These are phyloP conservation scores for Drosophila testacea DNA, from an alignment of 2,888 invertebrate species.

Conservation along the genomic window DNA sequence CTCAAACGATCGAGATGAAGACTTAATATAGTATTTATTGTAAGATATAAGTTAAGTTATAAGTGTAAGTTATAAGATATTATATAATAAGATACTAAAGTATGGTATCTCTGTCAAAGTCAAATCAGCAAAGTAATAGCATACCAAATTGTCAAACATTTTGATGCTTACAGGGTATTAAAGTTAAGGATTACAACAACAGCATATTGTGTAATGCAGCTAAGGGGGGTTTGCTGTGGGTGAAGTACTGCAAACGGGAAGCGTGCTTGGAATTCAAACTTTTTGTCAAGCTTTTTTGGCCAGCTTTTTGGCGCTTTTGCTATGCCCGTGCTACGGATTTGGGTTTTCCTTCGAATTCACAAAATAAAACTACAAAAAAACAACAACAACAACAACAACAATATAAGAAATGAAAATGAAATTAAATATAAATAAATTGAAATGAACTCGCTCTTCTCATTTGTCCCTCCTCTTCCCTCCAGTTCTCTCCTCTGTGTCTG, in stretches of 20 bases:
- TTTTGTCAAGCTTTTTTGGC: constrained; percentile 42
- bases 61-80: too few species aligned
- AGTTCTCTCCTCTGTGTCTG: constrained; percentile 6
- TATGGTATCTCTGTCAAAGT: too few species aligned
- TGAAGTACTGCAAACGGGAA: constrained; percentile 26
- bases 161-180: constrained; percentile 19
- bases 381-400: too few species aligned
- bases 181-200: constrained; percentile 26
- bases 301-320: constrained; percentile 18
- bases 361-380: constrained; percentile 4
- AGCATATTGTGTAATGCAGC: constrained; percentile 20
- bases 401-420: constrained; percentile 15
- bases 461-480: too few species aligned
- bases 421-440: constrained; percentile 49
- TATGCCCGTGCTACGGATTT: constrained; percentile 27
- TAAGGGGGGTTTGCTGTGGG: background rate
- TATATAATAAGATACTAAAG: too few species aligned
- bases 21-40: too few species aligned
- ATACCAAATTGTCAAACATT: background rate
- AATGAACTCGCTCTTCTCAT: constrained; percentile 34
- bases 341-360: constrained; percentile 13
- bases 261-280: constrained; percentile 63
- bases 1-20: too few species aligned
- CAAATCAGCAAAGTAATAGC: too few species aligned
- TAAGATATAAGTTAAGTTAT: too few species aligned